A percentile compares a stretch with the other conserved stretches of the same genome.
Conservation (phyloP, 1,140 invertebrate genomes). For the Periplaneta americana region DNA sequence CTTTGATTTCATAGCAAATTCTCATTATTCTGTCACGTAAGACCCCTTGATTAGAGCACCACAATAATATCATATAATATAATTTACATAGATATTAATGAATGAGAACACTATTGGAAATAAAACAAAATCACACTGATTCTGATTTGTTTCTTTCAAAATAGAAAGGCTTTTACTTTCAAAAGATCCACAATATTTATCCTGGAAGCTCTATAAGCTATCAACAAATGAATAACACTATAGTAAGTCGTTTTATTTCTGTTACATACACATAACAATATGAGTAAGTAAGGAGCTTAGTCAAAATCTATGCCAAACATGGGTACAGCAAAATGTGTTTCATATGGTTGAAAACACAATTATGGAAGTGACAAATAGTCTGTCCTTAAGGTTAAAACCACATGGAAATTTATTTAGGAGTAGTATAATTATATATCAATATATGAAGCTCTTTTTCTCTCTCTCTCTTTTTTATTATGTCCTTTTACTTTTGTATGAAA, state of each 20-base stretch:
- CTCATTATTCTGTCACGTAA: not conserved
- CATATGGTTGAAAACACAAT: not conserved
- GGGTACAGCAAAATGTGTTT: not conserved
- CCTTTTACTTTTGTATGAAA: too few relatives aligned
- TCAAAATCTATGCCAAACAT: not conserved
- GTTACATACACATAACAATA: not conserved
- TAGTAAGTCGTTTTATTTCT: not conserved
- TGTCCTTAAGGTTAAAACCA: not conserved
- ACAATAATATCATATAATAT: not conserved
- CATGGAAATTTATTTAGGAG: not conserved
- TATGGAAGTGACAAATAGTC: not conserved
- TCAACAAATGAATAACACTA: not conserved
- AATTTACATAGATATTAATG: not conserved
- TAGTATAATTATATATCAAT: too few relatives aligned
- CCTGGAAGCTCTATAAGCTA: not conserved
- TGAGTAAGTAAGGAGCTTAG: not conserved
- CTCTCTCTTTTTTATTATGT: too few relatives aligned
- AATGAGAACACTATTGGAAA: not conserved
- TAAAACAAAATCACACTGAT: not conserved
- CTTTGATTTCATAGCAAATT: not conserved
- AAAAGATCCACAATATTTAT: not conserved
- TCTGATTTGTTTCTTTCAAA: not conserved
- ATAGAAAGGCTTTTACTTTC: not conserved
- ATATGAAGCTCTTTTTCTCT: too few relatives aligned
- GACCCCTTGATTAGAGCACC: not conserved